Conservation (phyloP, 2,113 vertebrate genomes). For the Pampusana beccarii region DNA sequence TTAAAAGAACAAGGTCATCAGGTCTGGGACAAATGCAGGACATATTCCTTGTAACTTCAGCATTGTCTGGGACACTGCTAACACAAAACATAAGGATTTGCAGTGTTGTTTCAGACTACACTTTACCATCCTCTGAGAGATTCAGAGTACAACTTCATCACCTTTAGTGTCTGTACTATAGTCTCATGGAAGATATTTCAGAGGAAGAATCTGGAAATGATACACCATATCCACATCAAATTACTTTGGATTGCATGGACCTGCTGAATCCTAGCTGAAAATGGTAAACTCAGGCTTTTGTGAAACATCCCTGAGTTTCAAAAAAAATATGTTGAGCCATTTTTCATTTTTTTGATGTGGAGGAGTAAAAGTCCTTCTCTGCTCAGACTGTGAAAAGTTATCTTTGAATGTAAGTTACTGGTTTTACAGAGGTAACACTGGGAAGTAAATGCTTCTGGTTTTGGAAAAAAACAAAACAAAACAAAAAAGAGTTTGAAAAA, state of each 20-base stretch:
- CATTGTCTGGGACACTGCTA: not conserved
- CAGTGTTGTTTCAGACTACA: not conserved
- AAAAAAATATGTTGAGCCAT: not conserved
- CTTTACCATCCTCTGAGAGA: not conserved
- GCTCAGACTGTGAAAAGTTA: not conserved
- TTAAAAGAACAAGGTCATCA: not conserved
- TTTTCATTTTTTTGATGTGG: not conserved
- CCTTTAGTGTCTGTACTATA: not conserved
- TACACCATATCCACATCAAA: not conserved
- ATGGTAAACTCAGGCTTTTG: accelerated
- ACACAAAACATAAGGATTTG: accelerated
- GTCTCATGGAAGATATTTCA: not conserved
- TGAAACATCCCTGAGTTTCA: not conserved
- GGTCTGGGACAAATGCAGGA: not conserved
- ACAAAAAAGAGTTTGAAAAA: not conserved
- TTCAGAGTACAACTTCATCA: not conserved
- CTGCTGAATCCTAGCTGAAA: not conserved
- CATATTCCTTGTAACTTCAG: not conserved
- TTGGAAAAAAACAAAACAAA: no score
- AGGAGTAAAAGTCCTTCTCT: not conserved
- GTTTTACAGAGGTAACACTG: not conserved
- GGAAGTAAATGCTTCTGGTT: not conserved
- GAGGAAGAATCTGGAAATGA: not conserved
- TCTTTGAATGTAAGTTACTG: not conserved
- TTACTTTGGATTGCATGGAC: not conserved